Percentiles rank a stretch among this genome's conserved stretches.
Conservation (phyloP, 1,140 invertebrate species). For the Drosophila pseudoobscura region DNA sequence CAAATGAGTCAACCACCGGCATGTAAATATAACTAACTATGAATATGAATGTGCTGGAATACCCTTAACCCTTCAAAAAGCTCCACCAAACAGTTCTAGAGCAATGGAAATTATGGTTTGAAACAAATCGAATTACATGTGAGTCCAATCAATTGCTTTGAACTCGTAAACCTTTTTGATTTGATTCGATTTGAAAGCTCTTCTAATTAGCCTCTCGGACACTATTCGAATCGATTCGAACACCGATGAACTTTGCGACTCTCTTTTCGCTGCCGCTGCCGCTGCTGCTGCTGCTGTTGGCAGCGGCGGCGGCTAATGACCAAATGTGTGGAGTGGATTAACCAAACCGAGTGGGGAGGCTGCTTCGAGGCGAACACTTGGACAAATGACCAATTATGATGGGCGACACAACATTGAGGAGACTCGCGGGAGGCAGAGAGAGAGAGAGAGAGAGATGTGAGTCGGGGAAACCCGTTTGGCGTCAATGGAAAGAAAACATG, state of each 20-base stretch:
- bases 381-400: conserved; percentile 69
- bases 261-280: conserved; percentile 17
- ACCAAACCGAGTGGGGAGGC: conserved; percentile 31
- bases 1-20: conserved; percentile 31
- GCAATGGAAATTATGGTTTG: neutral
- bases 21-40: conserved; percentile 30
- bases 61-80: too few species aligned
- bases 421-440: neutral
- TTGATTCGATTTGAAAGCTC: too few species aligned
- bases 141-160: neutral
- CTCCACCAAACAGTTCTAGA: too few species aligned
- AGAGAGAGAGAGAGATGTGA: conserved; percentile 1
- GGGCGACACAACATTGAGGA: conserved; percentile 13
- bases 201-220: too few species aligned
- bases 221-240: neutral
- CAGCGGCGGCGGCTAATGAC: conserved; percentile 44
- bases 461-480: conserved; percentile 50
- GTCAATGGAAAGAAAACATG: conserved; percentile 4
- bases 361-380: conserved; percentile 25
- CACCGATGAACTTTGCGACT: conserved; percentile 40
- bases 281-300: too few species aligned
- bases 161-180: too few species aligned
- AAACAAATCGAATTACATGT: neutral
- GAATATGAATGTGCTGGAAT: neutral
- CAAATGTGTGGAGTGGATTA: conserved; percentile 46